Conservation (phyloP, 2,888 invertebrate species). For the Leucoma salicis region DNA sequence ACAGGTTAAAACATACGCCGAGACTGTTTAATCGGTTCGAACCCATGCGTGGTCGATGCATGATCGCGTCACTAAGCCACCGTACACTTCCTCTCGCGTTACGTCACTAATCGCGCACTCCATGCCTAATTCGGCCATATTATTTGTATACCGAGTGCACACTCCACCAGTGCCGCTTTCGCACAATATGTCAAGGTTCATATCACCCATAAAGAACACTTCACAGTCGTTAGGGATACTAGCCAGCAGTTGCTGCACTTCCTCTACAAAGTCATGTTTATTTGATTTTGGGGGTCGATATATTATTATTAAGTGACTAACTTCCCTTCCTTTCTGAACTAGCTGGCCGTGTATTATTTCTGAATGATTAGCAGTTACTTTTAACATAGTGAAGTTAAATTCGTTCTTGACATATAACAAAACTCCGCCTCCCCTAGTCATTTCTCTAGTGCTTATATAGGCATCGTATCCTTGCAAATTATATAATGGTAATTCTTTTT, state of each 20-base stretch:
- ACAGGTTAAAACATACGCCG: conserved; percentile 3
- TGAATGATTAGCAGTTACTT: background rate
- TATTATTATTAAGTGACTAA: background rate
- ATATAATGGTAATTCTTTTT: background rate
- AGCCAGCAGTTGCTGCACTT: background rate
- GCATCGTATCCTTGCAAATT: background rate
- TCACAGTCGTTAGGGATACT: background rate
- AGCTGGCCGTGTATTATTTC: background rate
- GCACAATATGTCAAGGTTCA: background rate
- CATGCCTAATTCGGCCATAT: conserved; percentile 5
- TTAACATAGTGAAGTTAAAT: background rate
- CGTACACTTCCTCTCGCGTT: background rate
- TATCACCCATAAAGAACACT: background rate
- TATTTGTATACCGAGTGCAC: conserved; percentile 2
- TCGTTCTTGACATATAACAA: background rate
- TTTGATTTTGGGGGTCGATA: background rate
- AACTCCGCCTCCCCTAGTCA: background rate
- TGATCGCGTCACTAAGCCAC: conserved; percentile 1
- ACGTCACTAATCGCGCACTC: background rate
- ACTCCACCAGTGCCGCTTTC: background rate
- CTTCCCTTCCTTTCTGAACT: background rate
- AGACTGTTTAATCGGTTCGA: background rate
- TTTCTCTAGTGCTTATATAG: background rate
- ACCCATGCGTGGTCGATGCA: conserved; percentile 3
- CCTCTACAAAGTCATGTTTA: background rate